Base-by-base conservation (phyloP, 2,888 invertebrate genomes). In the Heliconius sara region DNA sequence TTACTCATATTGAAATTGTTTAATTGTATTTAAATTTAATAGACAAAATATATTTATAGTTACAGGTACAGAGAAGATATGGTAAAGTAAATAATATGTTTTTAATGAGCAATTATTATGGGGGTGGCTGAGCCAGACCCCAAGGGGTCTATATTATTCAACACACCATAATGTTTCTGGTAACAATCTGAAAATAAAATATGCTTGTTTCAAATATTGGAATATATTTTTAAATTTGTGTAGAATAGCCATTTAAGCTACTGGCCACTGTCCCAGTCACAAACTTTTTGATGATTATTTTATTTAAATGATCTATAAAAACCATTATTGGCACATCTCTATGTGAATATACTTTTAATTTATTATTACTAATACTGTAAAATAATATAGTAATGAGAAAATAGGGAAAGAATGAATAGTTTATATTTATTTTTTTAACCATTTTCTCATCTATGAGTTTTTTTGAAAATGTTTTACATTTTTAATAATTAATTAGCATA, bases 61-160 rank as follows among this genome's bases (percentile, higher is more conserved):
- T 65, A 75, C 83, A 85, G 85, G 85, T 85, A 85, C 82, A 77
- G 78, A 80, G 73, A 75, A 80, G 83, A 83, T 83, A 83, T 83
- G 83, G 70, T 67, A 76, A 68, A 77, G 75, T 52, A 30, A 75
- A 60, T 7, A 47, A 70, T 80, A 78, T 52, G 52, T 60, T 80
- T 80, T 70, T 76, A 77, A 74, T 80, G 82, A 82, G 77, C 79
- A 82, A 84, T 9, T 47, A 81, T 67, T 77, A 60, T 66, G 81
- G 83, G 82, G 82, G 81, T 78, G 84, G 83, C 84, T 76, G 76
- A 63, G 83, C 84, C 83, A 80, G 85, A 84, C 83, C 92, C 91
- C 94, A 91, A 86, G 81, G 92, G 93, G 92, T 91, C 92, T 88
- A 87, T 47, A 65, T 74, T 76, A 25, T 88, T 89, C 87, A 95